Evolutionary conservation across 2,113 vertebrate genomes (phyloP).

Genomic region (Caranx melampygus): DNA sequence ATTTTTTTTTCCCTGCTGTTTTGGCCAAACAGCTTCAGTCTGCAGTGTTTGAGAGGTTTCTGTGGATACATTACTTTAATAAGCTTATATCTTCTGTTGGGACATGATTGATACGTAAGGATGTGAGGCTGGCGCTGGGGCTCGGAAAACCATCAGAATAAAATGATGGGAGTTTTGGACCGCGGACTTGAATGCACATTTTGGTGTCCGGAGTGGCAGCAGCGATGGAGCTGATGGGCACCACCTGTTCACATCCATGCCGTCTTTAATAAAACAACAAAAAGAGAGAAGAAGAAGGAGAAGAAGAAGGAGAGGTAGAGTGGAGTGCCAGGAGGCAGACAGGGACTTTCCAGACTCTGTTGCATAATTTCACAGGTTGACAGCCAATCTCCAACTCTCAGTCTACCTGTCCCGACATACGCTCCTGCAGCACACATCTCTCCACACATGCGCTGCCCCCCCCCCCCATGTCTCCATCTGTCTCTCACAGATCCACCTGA

Average conservation of each 20-base stretch:
- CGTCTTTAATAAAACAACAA: not conserved
- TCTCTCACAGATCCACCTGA: constrained; percentile 44
- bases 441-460: constrained; percentile 26
- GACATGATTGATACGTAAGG: not conserved
- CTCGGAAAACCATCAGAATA: constrained; percentile 1
- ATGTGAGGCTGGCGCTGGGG: not conserved
- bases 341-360: constrained; percentile 74
- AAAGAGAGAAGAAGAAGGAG: constrained; percentile 1
- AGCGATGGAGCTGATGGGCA: not conserved
- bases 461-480: constrained; percentile 29
- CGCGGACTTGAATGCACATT: not conserved
- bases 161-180: constrained; percentile 21
- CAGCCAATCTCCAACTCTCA: constrained; percentile 59
- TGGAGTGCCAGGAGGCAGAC: constrained; percentile 54
- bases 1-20: not conserved
- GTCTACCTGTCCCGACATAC: constrained; percentile 66
- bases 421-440: constrained; percentile 39
- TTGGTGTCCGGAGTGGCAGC: not conserved
- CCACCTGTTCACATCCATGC: constrained; percentile 51
- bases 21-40: not conserved
- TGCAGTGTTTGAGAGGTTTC: not conserved
- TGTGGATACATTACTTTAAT: not conserved
- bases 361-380: constrained; percentile 71
- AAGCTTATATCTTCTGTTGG: not conserved
- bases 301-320: constrained; percentile 4